A percentile compares a stretch with the other conserved stretches of the same genome.
Evolutionary conservation across 2,113 vertebrate species (phyloP).

Genomic region (Antechinus stuartii): DNA sequence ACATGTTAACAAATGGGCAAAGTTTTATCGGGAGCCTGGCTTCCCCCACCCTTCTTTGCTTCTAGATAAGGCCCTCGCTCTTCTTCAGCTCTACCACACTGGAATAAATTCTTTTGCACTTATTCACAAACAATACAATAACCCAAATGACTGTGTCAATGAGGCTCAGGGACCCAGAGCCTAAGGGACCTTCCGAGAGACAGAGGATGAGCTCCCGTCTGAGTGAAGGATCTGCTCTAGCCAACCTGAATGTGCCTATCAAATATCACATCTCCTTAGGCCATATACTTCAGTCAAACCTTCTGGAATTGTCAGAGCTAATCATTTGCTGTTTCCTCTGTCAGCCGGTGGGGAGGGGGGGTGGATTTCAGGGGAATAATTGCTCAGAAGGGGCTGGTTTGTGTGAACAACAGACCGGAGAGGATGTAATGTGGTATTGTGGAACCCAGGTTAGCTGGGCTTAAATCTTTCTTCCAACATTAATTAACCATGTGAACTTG

Average conservation of each 20-base stretch:
- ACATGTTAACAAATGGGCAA: conserved; percentile 41
- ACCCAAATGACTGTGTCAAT: background rate
- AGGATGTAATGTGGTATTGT: background rate
- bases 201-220: background rate
- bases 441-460: background rate
- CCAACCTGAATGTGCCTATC: background rate
- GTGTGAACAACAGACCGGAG: background rate
- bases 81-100: background rate
- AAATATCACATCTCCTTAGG: background rate
- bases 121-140: background rate
- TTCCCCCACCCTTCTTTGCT: background rate
- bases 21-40: background rate
- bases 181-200: background rate
- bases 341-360: background rate
- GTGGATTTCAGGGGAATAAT: background rate
- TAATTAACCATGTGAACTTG: background rate
- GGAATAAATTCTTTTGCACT: background rate
- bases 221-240: background rate
- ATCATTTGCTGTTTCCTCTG: background rate
- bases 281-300: background rate
- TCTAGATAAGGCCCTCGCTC: conserved; percentile 26
- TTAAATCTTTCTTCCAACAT: background rate
- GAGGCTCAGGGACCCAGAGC: background rate
- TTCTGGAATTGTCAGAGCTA: background rate
- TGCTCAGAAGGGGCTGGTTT: background rate